Conservation (phyloP, 2,113 vertebrate species). For the Camelus bactrianus region DNA sequence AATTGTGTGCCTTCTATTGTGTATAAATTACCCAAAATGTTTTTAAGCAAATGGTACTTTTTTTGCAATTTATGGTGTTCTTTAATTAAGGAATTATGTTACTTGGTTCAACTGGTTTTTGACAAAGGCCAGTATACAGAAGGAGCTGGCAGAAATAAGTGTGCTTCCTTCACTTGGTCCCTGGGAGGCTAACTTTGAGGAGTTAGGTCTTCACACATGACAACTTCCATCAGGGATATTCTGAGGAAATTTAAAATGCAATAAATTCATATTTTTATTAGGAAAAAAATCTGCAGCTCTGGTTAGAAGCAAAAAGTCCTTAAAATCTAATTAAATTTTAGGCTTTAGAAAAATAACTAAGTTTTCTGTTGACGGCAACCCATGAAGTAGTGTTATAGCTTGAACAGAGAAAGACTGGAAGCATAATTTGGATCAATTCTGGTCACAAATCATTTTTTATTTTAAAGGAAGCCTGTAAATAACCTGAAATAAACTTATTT, state of each 20-base stretch:
- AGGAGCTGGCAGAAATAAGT: neutral
- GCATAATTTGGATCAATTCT: slow-evolving; percentile 54
- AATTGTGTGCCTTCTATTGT: neutral
- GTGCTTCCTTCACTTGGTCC: neutral
- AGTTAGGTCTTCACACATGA: neutral
- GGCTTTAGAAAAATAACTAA: slow-evolving; percentile 16
- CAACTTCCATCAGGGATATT: neutral
- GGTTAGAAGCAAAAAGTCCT: neutral
- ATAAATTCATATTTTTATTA: slow-evolving; percentile 29
- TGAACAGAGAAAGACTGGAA: neutral
- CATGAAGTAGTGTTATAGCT: neutral
- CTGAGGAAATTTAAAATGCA: slow-evolving; percentile 10
- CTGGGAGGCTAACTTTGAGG: neutral
- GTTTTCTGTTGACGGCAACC: slow-evolving; percentile 23
- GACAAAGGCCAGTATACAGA: neutral
- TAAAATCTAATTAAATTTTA: slow-evolving; percentile 33
- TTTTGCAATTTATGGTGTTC: neutral
- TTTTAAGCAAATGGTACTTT: neutral
- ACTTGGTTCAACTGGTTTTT: neutral
- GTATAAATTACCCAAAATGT: neutral
- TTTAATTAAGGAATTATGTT: neutral
- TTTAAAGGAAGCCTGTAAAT: slow-evolving; percentile 45
- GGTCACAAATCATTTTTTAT: slow-evolving; percentile 57
- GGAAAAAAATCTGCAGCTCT: neutral
- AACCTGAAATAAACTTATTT: slow-evolving; percentile 64